A percentile compares a stretch with the other conserved stretches of the same genome.
These are phyloP conservation scores for Drosophila ezoana DNA, from an alignment of 2,888 invertebrate species.

Conservation along the genomic window DNA sequence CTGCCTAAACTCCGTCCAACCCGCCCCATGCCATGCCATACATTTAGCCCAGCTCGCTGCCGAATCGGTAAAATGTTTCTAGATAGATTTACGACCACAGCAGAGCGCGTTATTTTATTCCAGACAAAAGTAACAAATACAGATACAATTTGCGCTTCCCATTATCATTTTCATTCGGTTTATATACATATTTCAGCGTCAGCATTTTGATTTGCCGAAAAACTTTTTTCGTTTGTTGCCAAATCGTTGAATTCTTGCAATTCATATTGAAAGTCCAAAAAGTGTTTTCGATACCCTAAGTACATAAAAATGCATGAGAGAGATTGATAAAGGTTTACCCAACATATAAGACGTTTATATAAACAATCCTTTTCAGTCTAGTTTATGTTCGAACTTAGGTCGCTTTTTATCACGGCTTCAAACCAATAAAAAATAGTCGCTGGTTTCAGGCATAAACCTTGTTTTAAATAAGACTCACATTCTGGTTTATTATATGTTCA, in stretches of 20 bases:
- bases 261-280: slow-evolving; percentile 27
- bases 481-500: too few relatives aligned
- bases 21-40: not conserved
- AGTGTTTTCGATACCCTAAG: slow-evolving; percentile 27
- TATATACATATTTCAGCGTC: slow-evolving; percentile 19
- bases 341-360: not conserved
- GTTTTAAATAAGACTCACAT: too few relatives aligned
- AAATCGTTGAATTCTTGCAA: slow-evolving; percentile 44
- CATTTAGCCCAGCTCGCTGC: not conserved
- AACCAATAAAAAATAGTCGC: too few relatives aligned
- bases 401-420: too few relatives aligned
- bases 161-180: slow-evolving; percentile 43
- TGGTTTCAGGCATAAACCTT: too few relatives aligned
- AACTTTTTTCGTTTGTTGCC: slow-evolving; percentile 40
- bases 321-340: too few relatives aligned
- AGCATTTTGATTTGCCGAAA: slow-evolving; percentile 35
- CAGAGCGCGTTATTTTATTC: slow-evolving; percentile 21
- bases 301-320: not conserved
- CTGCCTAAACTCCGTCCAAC: not conserved
- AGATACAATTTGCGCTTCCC: slow-evolving; percentile 37
- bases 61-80: slow-evolving; percentile 46
- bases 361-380: too few relatives aligned
- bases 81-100: slow-evolving; percentile 48
- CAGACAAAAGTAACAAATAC: slow-evolving; percentile 24
- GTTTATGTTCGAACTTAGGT: too few relatives aligned